Evolutionary conservation across 2,113 vertebrate species (phyloP).

Genomic region (Cariama cristata): DNA sequence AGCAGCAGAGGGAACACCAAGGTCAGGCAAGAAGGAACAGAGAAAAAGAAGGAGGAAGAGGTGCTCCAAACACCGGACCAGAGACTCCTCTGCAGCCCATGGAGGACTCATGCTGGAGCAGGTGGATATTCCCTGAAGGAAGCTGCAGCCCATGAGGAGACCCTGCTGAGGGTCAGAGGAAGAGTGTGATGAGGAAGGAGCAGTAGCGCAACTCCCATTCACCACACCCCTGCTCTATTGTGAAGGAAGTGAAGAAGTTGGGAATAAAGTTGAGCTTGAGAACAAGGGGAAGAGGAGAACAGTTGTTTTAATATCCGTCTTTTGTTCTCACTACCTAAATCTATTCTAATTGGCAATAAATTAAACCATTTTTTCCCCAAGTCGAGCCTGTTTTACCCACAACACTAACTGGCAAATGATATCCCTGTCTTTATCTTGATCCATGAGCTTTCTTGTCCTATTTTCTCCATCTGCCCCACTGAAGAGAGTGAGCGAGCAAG

Average conservation of each 20-base stretch:
- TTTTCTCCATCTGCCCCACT: background rate
- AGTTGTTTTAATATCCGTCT: background rate
- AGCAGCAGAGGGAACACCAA: background rate
- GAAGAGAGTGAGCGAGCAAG: background rate
- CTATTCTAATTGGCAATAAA: background rate
- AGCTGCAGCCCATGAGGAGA: background rate
- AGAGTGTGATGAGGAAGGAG: background rate
- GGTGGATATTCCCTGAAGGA: background rate
- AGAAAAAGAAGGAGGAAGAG: too few relatives aligned
- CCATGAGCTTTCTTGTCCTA: background rate
- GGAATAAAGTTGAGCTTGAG: background rate
- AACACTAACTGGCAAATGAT: background rate
- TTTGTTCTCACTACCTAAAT: background rate
- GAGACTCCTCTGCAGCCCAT: background rate
- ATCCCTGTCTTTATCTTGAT: background rate
- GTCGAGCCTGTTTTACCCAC: background rate
- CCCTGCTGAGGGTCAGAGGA: accelerated
- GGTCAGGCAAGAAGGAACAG: background rate
- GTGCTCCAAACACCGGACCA: background rate
- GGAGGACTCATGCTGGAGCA: background rate
- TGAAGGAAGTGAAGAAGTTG: background rate
- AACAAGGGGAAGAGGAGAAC: background rate
- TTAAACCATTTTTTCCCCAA: background rate
- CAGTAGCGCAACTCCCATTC: accelerated
- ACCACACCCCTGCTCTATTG: accelerated